Percentiles rank a stretch among this genome's conserved stretches.
phyloP scores from a whole-genome alignment of 2,113 vertebrate genomes.

The Callipepla squamata region DNA sequence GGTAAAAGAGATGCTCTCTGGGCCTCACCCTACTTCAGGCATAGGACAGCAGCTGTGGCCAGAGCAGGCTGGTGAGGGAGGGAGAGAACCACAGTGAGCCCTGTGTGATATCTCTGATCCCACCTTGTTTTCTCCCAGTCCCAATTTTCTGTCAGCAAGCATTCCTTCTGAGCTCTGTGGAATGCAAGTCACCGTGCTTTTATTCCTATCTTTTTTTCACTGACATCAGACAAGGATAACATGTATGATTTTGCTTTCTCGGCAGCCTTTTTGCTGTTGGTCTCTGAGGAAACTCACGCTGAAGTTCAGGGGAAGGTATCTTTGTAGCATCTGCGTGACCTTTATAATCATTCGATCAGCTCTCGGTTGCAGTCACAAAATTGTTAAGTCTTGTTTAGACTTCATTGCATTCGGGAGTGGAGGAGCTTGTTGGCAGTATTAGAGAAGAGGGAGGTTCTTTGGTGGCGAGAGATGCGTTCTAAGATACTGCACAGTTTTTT shows the following conservation, averaged over 20 bases:
- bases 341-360: not conserved
- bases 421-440: not conserved
- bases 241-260: not conserved
- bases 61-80: not conserved
- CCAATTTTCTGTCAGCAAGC: not conserved
- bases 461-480: not conserved
- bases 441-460: not conserved
- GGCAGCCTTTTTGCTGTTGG: not conserved
- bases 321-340: not conserved
- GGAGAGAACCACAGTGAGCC: fast-evolving
- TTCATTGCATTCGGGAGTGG: not conserved
- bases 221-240: not conserved
- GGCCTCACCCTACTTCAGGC: not conserved
- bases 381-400: not conserved
- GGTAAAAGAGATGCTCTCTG: not conserved
- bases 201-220: not conserved
- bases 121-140: not conserved
- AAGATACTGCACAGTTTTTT: not conserved
- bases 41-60: not conserved
- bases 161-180: not conserved
- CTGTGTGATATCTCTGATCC: not conserved
- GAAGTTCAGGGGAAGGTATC: not conserved
- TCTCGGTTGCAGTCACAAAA: not conserved
- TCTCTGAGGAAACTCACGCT: not conserved
- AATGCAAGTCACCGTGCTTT: not conserved